These are phyloP conservation scores for Clamator glandarius DNA, from an alignment of 2,797 vertebrate species.

Conservation along the genomic window DNA sequence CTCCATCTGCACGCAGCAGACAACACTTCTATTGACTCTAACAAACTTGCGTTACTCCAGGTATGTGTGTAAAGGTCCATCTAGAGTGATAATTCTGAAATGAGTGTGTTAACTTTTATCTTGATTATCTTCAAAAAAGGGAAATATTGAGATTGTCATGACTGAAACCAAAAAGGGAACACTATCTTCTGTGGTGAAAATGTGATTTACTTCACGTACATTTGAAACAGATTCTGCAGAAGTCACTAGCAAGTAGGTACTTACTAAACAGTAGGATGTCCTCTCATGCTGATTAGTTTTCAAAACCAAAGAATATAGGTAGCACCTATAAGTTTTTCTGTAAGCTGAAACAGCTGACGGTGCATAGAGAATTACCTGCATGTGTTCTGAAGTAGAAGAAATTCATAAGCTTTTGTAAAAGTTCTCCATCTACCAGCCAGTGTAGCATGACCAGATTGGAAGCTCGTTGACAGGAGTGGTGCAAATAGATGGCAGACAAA, in stretches of 20 bases:
- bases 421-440: neutral
- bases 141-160: neutral
- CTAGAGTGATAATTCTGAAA: neutral
- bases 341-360: neutral
- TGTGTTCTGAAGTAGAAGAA: neutral
- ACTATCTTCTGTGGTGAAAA: neutral
- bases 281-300: neutral
- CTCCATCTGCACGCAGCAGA: fast-evolving
- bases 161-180: neutral
- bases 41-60: neutral
- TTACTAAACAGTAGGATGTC: neutral
- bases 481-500: neutral
- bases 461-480: neutral
- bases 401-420: neutral
- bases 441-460: neutral
- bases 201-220: neutral
- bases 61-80: neutral
- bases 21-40: neutral
- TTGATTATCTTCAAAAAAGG: neutral
- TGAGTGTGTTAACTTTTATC: neutral
- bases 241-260: neutral
- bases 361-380: neutral
- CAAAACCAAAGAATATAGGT: neutral
- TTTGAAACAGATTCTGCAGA: neutral
- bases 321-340: neutral